Conservation (phyloP, 2,113 vertebrate species). For the Thalassarche chlororhynchos region DNA sequence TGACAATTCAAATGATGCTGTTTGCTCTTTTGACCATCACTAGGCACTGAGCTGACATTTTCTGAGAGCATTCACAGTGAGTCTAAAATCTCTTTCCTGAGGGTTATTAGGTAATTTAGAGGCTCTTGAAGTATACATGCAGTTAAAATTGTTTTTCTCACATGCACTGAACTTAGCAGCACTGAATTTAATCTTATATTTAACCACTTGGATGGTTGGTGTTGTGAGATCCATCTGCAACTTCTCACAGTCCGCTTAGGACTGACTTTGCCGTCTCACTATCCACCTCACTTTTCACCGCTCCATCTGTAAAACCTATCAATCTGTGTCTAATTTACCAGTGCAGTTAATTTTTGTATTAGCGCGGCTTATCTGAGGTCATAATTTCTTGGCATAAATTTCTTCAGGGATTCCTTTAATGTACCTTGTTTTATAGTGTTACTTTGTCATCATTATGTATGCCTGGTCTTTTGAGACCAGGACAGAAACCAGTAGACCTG, state of each 20-base stretch:
- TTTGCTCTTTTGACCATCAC: conserved; percentile 28
- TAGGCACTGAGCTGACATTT: conserved; percentile 30
- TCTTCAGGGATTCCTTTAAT: neutral
- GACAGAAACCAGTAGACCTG: neutral
- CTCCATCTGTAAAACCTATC: neutral
- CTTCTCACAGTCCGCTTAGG: neutral
- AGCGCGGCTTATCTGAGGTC: neutral
- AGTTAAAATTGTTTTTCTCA: conserved; percentile 33
- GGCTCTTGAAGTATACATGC: neutral
- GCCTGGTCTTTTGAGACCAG: neutral
- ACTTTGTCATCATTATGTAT: neutral
- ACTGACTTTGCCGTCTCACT: neutral
- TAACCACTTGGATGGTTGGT: neutral
- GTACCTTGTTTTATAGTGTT: neutral
- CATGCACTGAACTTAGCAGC: neutral
- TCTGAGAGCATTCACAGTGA: neutral
- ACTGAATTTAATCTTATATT: neutral
- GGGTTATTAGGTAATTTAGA: conserved; percentile 51
- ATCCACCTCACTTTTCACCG: neutral
- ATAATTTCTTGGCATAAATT: neutral
- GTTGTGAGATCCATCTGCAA: neutral
- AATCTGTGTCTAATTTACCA: conserved; percentile 22
- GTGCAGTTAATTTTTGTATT: conserved; percentile 27
- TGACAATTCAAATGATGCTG: conserved; percentile 12
- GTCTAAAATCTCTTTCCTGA: conserved; percentile 32